These are phyloP conservation scores for Erebia ligea DNA, from an alignment of 2,888 invertebrate genomes.

Conservation along the genomic window DNA sequence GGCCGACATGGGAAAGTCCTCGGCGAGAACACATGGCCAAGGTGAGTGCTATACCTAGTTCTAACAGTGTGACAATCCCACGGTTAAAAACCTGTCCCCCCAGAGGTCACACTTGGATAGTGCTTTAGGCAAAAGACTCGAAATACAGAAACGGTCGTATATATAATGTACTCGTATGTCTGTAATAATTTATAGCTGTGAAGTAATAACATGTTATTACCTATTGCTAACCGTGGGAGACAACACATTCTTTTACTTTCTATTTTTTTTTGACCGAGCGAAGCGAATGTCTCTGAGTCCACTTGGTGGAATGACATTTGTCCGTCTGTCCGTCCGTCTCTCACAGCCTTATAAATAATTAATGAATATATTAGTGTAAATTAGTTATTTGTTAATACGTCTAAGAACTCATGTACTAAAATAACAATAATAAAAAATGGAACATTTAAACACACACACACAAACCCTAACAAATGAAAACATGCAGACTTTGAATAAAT, in stretches of 20 bases:
- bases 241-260: neutral
- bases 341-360: too few species aligned
- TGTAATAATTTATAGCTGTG: constrained; percentile 8
- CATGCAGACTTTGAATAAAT: too few species aligned
- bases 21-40: constrained; percentile 84
- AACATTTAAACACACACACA: too few species aligned
- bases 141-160: neutral
- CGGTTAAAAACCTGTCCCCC: constrained; percentile 1
- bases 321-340: too few species aligned
- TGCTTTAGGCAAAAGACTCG: neutral
- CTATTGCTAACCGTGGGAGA: neutral
- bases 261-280: neutral
- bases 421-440: too few species aligned
- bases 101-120: neutral
- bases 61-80: constrained; percentile 26
- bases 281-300: neutral
- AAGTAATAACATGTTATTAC: constrained; percentile 2
- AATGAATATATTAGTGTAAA: too few species aligned
- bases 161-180: too few species aligned
- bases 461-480: too few species aligned
- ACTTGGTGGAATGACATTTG: neutral
- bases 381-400: too few species aligned
- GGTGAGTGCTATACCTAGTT: constrained; percentile 63
- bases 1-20: constrained; percentile 84
- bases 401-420: too few species aligned